Percentiles rank a stretch among this genome's conserved stretches.
Conservation (phyloP, 1,140 invertebrate genomes). For the Drosophila murphyi region DNA sequence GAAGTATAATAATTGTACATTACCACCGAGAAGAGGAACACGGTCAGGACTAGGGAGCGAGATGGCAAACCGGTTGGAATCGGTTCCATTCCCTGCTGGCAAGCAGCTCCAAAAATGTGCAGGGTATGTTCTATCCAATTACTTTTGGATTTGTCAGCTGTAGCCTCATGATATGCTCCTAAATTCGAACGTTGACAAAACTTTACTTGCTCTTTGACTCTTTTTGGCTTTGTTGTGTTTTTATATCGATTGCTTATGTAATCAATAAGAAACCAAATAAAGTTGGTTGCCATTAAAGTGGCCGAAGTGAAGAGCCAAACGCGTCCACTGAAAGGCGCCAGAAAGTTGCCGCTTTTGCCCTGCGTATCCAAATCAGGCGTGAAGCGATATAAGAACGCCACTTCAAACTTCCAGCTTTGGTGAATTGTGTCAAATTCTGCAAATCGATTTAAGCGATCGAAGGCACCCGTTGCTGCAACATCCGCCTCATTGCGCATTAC, state of each 20-base stretch:
- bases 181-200: background rate
- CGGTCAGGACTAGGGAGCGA: constrained; percentile 64
- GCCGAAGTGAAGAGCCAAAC: constrained; percentile 63
- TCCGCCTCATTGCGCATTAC: constrained; percentile 76
- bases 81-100: constrained; percentile 74
- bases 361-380: constrained; percentile 69
- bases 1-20: constrained; percentile 83
- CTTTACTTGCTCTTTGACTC: no score
- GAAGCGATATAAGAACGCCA: constrained; percentile 74
- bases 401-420: constrained; percentile 80
- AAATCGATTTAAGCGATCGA: constrained; percentile 75
- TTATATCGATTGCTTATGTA: constrained; percentile 28
- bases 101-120: constrained; percentile 67
- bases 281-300: constrained; percentile 45
- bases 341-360: constrained; percentile 69
- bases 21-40: constrained; percentile 74
- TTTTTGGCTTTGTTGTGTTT: background rate
- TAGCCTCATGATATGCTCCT: background rate
- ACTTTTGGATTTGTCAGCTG: background rate
- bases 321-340: constrained; percentile 65
- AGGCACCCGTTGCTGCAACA: constrained; percentile 72
- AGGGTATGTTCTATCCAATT: constrained; percentile 52
- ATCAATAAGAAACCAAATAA: constrained; percentile 63
- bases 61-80: constrained; percentile 58
- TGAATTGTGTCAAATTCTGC: constrained; percentile 79